Base-by-base conservation (phyloP, 1,140 invertebrate species). In the Adelges cooleyi region DNA sequence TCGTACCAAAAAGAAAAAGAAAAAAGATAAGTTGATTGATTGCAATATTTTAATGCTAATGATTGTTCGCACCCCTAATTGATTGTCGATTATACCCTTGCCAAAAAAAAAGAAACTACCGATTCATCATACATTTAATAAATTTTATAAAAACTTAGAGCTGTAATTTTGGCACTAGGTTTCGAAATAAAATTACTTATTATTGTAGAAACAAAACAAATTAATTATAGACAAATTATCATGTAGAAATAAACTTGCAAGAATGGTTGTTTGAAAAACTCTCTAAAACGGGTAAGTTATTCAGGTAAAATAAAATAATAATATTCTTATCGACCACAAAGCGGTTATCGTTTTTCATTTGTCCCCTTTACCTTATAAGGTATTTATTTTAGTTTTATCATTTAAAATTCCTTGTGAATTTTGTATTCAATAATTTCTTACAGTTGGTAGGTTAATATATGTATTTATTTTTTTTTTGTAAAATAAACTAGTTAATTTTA, bases 51-150 rank as follows among this genome's bases (percentile, higher is more conserved):
- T 44, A 44, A 59, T n/a, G 27, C 54, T 59, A 59, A 40, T 59
- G 54, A 59, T 59, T 59, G 54, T 59, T 46, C 13, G 44, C 40
- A 59, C 42, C 54, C 54, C 54, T n/a, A 25, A 44, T 44, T 59
- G 54, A 59, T 59, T 59, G 54, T 59, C 54, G 42, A 59, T 38
- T 44, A 8, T 38, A 38, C 36, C 13, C 36, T 44, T 44, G 8
- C 23, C 25, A 8, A 6, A 15, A 59, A 59, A 56, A 42, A 42
- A 42, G 13, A 6, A 42, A 6, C 13, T 4, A 22, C 23, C 18
- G 9, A 48, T 22, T 8, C 6, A 48, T 22, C 27, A 25, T 50
- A 11, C 13, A 40, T 40, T 44, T n/a, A n/a, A 8, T 8, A n/a
- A 44, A 44, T 44, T n/a, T 11, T 44, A 3, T 44, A 3, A 11